Evolutionary conservation across 2,113 vertebrate genomes (phyloP), one percentile per base, ranked within the genome.

Genomic region (Podarcis raffonei): DNA sequence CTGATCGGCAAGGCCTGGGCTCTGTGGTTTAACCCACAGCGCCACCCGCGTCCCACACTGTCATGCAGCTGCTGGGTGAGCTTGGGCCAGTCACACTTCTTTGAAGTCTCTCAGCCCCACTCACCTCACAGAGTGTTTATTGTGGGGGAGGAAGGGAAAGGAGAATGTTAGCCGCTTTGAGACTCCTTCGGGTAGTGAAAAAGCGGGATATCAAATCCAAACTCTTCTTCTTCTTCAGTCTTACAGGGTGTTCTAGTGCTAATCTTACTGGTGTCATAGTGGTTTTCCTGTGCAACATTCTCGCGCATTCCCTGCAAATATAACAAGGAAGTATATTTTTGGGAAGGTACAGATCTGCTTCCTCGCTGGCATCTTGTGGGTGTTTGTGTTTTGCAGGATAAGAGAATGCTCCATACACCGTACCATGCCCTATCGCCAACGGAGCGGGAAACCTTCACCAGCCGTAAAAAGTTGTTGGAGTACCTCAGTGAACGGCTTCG

Each of bases 401-500:
- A 90, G n/a, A 95, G 90, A 89, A 95, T 98, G 6, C 92, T 97
- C 23, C 94, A 95, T 81, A 97, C 96, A 4, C 97, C 98, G 2
- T 97, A 97, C 90, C 97, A 98, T 1, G 89, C 95, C 42, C 94
- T 98, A 48, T 95, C 84, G 89, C 91, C 92, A 0, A 32, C n/a
- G 0, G 97, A 98, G 90, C 95, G 97, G 53, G 96, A 98, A 77
- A 87, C 48, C 0, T 95, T 95, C 32, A 92, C 95, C 71, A 81
- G 86, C 16, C 96, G 97, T 7, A 96, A 87, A 74, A 92, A 94
- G 53, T 89, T 98, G 75, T 94, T 98, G 37, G 95, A 94, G 4
- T 88, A 93, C 90, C 95, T 98, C 95, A 96, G 94, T 74, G 69
- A 95, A 27, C 93, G 95, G 12, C 93, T 98, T 79, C 97, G 97